Evolutionary conservation across 2,797 vertebrate species (phyloP), one percentile per base, ranked within the genome.

Genomic region (Tapirus indicus): DNA sequence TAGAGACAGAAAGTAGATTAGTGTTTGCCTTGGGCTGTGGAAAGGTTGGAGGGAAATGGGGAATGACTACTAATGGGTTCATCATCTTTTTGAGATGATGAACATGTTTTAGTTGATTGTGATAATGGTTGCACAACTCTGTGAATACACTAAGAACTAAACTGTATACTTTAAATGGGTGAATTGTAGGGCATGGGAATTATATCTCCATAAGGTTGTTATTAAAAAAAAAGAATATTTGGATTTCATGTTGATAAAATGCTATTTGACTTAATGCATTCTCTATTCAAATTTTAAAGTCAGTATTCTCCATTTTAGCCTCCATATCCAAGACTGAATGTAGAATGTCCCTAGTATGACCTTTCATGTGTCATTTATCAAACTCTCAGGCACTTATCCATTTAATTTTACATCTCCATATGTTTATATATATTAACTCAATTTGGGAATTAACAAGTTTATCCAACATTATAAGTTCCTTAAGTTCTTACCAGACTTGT

Each of bases 401-500:
- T 90, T 77, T 83, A 88, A 58, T 79, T 69, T 66, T 72, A 1
- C 62, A 93, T 35, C 56, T 29, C 52, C 25, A 35, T 6, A 78
- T n/a, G 52, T 16, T 32, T 25, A 56, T 21, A 35, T n/a, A 62
- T 56, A 80, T 38, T 38, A 38, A 38, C 38, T 25, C 47, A 69
- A 25, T 64, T 74, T 92, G 29, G 77, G 16, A 38, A 95, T 52
- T 72, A 95, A 90, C 6, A 77, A 66, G 35, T 91, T 90, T 95
- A 83, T 62, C 16, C 58, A 95, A 95, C 17, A 92, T 86, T 71
- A 14, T 78, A 71, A 96, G 41, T 79, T 78, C 27, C 21, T 91
- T 91, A 75, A 94, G 86, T 66, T 97, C 52, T 75, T 58, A 68
- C 16, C 32, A 97, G 84, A 94, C 38, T 52, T 89, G 69, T 75